Percentiles rank a stretch among this genome's conserved stretches.
These are phyloP conservation scores for Xenotilapia leptura DNA, from an alignment of 2,113 vertebrate species.

Conservation along the genomic window DNA sequence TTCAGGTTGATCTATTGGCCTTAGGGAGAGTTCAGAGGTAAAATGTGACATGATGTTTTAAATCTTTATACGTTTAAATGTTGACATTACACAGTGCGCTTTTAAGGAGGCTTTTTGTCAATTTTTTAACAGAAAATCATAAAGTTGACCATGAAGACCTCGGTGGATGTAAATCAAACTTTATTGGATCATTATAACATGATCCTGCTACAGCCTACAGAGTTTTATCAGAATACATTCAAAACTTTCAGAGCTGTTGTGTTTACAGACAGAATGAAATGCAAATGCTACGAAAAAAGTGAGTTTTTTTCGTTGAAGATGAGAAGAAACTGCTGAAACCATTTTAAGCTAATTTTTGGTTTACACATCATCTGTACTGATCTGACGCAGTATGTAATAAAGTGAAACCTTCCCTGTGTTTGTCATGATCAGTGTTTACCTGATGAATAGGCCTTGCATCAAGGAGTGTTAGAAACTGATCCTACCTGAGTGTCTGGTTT, in stretches of 20 bases:
- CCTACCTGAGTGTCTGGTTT: too few species aligned
- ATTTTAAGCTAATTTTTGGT: too few species aligned
- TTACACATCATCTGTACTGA: too few species aligned
- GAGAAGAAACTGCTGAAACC: too few species aligned
- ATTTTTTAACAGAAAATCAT: background rate
- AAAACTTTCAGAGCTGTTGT: background rate
- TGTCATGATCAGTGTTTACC: too few species aligned
- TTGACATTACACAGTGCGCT: background rate
- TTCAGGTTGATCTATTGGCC: background rate
- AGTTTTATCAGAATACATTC: background rate
- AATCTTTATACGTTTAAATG: background rate
- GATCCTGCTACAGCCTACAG: background rate
- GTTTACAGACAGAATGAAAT: background rate
- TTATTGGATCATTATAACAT: background rate
- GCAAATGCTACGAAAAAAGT: too few species aligned
- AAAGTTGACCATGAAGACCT: fast-evolving
- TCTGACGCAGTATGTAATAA: too few species aligned
- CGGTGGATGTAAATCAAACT: background rate
- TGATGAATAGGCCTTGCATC: too few species aligned
- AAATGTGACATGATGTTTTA: background rate
- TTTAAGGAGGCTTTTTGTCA: background rate
- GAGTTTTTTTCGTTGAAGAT: too few species aligned
- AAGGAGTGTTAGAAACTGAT: too few species aligned
- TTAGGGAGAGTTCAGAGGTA: background rate
- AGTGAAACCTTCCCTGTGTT: too few species aligned